phyloP scores from a whole-genome alignment of 2,797 vertebrate species.

The Hyperoplus lanceolatus region DNA sequence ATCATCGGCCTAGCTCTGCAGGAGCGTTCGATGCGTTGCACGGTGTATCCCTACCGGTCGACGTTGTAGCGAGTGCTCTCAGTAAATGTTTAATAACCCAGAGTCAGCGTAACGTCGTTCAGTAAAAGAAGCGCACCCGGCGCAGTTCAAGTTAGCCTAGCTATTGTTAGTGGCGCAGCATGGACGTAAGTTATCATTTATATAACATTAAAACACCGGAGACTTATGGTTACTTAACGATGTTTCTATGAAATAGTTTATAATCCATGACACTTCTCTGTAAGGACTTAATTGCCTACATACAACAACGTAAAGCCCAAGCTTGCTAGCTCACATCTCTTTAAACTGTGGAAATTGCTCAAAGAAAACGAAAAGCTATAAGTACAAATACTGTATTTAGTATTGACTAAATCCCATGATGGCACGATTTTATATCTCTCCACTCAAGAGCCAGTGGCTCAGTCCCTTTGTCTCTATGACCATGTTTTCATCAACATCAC shows the following conservation, averaged over 20 bases:
- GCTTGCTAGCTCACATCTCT: constrained; percentile 1
- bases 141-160: constrained; percentile 63
- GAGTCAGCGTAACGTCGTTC: rapidly evolving
- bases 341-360: not conserved
- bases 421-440: not conserved
- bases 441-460: not conserved
- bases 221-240: rapidly evolving
- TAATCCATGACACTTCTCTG: not conserved
- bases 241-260: not conserved
- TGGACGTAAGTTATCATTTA: not conserved
- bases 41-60: not conserved
- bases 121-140: constrained; percentile 31
- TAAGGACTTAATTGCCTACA: not conserved
- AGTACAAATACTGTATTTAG: not conserved
- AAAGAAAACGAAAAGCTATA: not conserved
- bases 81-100: rapidly evolving
- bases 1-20: constrained; percentile 53
- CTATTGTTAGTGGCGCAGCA: constrained; percentile 48
- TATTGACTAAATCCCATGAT: not conserved
- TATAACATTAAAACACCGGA: not conserved
- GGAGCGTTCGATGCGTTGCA: constrained; percentile 35
- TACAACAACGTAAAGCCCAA: not conserved
- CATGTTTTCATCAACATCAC: not conserved
- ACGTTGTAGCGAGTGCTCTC: not conserved
- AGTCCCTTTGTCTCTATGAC: not conserved